Base-by-base conservation (phyloP, 2,888 invertebrate species). In the Drosophila recens region DNA sequence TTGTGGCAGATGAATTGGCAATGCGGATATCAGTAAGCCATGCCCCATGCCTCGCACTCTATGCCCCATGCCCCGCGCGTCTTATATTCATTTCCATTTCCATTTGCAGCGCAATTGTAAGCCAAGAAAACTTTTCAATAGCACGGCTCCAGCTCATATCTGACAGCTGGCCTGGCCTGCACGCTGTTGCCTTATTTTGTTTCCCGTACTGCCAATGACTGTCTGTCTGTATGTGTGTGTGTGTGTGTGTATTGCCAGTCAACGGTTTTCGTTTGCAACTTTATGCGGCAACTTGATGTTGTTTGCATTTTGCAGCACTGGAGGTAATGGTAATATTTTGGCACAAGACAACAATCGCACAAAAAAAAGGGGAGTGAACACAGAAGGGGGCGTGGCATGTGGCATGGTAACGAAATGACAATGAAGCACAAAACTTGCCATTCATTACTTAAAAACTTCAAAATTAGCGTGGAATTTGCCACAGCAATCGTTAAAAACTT, bases 391-490 rank as follows among this genome's bases (percentile, higher is more conserved):
- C 11, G 45, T 40, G 30, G 63, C 64, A 73, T 66, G 42, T 59
- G 57, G 59, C 72, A 58, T 75, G 75, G 63, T n/a, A 72, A 59
- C 52, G 73, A 64, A 82, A 84, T 80, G 87, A 87, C 84, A 84
- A 87, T 84, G 87, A 71, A 69, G 74, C 74, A 73, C 72, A 84
- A 78, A 84, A 84, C 84, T 89, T 84, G 87, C 78, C 84, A 84
- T 87, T 89, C 89, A 89, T 89, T 84, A 89, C 87, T 80, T 89
- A 87, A 84, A 75, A 85, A 87, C 84, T 89, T 79, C 82, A 76
- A 87, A 90, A 88, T 88, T 86, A 79, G 86, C 75, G 80, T 85
- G 66, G 87, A 78, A 86, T 75, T 82, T 72, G 73, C 76, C 82
- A 75, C 74, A 88, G 76, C 72, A 86, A 88, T 86, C 80, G 83